These are phyloP conservation scores for Eidolon helvum DNA, from an alignment of 2,113 vertebrate species.

Conservation along the genomic window DNA sequence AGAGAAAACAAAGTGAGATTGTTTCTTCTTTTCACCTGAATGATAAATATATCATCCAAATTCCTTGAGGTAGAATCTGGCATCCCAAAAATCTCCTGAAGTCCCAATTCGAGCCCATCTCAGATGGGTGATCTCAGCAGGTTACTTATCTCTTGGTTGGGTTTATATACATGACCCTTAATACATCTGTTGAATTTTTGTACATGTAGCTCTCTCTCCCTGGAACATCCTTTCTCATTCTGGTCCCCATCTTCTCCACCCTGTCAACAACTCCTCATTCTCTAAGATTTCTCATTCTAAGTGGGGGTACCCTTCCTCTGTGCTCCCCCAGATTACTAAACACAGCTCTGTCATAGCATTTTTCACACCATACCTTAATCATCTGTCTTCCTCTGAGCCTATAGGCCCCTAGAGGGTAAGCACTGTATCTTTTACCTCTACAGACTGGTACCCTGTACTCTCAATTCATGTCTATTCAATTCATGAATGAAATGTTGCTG, in stretches of 20 bases:
- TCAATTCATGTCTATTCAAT: background rate
- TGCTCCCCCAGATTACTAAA: background rate
- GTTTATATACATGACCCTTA: background rate
- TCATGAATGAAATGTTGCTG: background rate
- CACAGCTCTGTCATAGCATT: background rate
- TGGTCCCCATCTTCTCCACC: background rate
- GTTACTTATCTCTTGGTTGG: background rate
- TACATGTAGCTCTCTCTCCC: background rate
- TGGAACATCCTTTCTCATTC: background rate
- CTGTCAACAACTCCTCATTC: background rate
- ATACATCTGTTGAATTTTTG: background rate
- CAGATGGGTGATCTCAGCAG: background rate
- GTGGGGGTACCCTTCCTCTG: background rate
- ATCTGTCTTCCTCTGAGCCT: background rate
- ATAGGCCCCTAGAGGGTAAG: background rate
- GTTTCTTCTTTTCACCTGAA: background rate
- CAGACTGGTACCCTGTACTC: background rate
- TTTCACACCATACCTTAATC: background rate
- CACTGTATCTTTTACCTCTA: background rate
- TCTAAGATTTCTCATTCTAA: background rate
- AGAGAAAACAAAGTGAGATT: background rate
- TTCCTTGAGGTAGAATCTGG: background rate
- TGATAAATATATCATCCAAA: background rate
- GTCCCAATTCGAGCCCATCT: background rate
- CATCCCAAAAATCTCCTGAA: background rate